phyloP scores from a whole-genome alignment of 1,140 invertebrate species.

The Araneus ventricosus region DNA sequence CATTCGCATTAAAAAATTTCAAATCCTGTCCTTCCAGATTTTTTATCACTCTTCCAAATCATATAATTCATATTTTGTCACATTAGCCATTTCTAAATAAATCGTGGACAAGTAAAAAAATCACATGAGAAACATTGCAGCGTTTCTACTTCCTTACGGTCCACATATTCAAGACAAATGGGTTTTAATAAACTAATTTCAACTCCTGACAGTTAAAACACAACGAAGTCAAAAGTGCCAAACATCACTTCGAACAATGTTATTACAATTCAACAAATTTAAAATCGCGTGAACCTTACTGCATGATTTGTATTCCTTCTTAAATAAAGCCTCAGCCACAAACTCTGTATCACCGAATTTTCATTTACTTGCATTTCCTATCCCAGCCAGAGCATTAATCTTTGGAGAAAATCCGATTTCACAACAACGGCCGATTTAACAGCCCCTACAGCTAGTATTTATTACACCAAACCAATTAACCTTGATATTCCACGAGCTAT shows the following conservation, averaged over 20 bases:
- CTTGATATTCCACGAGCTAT: slow-evolving; percentile 26
- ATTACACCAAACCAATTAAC: slow-evolving; percentile 61
- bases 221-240: no score
- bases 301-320: not conserved
- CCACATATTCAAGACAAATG: no score
- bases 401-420: slow-evolving; percentile 10
- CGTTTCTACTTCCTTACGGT: no score
- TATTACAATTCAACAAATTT: not conserved
- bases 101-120: no score
- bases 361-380: not conserved
- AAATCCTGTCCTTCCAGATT: no score
- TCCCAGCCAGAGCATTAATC: not conserved
- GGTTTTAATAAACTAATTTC: no score
- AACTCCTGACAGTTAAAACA: no score
- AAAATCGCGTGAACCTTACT: not conserved
- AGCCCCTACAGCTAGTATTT: slow-evolving; percentile 32
- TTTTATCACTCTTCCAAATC: no score
- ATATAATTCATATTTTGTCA: no score
- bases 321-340: not conserved
- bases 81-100: no score
- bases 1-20: no score
- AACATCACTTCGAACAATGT: not conserved
- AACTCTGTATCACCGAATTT: not conserved
- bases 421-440: slow-evolving; percentile 44
- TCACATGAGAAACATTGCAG: no score